Percentiles rank a stretch among this genome's conserved stretches.
Conservation (phyloP, 2,797 vertebrate genomes). For the Sebastes cheni region DNA sequence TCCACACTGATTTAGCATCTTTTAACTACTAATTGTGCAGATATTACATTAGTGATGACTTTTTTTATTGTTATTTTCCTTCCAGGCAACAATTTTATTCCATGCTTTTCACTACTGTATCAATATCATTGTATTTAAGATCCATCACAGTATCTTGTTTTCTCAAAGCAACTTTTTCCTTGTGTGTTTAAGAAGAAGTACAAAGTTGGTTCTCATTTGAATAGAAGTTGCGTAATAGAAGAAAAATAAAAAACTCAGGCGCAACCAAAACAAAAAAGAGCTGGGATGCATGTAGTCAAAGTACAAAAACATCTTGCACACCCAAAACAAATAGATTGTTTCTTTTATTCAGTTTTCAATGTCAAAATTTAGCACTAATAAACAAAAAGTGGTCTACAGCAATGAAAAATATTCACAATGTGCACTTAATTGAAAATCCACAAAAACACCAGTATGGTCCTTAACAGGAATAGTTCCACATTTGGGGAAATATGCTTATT, state of each 20-base stretch:
- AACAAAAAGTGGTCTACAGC: not conserved
- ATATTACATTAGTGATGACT: not conserved
- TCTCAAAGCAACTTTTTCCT: not conserved
- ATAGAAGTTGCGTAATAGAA: not conserved
- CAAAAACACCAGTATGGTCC: not conserved
- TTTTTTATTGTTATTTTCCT: not conserved
- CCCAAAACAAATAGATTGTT: not conserved
- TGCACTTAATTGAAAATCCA: not conserved
- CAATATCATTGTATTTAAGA: not conserved
- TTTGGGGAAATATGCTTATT: not conserved
- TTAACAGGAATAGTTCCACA: not conserved
- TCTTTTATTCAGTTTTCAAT: not conserved
- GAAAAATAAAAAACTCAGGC: not conserved
- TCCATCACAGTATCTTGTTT: not conserved
- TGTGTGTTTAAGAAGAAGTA: not conserved
- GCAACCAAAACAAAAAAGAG: not conserved
- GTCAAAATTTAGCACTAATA: not conserved
- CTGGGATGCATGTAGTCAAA: not conserved
- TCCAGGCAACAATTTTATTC: not conserved
- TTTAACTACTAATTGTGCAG: not conserved
- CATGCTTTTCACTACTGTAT: not conserved
- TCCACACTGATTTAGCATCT: not conserved
- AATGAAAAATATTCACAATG: not conserved
- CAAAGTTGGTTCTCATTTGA: not conserved
- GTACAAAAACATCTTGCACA: not conserved